Conservation (phyloP, 2,797 vertebrate species). For the Menidia menidia region DNA sequence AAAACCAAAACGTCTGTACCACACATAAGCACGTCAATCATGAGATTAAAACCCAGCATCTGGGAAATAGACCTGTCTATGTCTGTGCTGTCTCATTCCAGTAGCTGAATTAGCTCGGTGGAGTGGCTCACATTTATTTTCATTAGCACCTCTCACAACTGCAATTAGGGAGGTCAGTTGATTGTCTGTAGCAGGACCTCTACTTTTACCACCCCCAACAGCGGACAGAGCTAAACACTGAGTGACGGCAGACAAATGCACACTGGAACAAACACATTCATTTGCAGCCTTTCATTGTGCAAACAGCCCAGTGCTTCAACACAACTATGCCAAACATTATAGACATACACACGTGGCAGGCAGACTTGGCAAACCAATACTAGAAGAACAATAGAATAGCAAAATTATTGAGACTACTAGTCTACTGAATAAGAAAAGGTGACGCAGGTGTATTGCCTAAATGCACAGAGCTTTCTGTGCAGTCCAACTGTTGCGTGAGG, state of each 20-base stretch:
- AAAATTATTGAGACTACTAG: slow-evolving; percentile 2
- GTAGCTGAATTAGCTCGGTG: slow-evolving; percentile 71
- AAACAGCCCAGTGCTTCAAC: slow-evolving; percentile 12
- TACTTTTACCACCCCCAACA: slow-evolving; percentile 31
- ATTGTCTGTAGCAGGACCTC: slow-evolving; percentile 63
- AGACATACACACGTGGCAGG: not conserved
- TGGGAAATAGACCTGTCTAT: slow-evolving; percentile 49
- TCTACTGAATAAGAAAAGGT: not conserved
- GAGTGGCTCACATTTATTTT: slow-evolving; percentile 73
- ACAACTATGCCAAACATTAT: not conserved
- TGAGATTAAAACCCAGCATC: slow-evolving; percentile 60
- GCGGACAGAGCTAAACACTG: slow-evolving; percentile 42
- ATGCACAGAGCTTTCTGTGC: slow-evolving; percentile 13
- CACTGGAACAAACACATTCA: slow-evolving; percentile 12
- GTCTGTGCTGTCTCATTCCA: slow-evolving; percentile 63
- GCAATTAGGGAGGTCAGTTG: slow-evolving; percentile 69
- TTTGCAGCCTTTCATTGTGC: not conserved
- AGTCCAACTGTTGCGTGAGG: slow-evolving; percentile 6
- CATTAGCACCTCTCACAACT: slow-evolving; percentile 75
- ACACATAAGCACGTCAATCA: slow-evolving; percentile 56
- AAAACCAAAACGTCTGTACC: slow-evolving; percentile 55
- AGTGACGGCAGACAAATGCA: slow-evolving; percentile 19
- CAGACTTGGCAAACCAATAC: slow-evolving; percentile 7
- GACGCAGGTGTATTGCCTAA: not conserved
- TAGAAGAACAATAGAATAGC: not conserved